Evolutionary conservation across 2,888 invertebrate genomes (phyloP), one percentile per base, ranked within the genome.

Genomic region (Callyntrura guangdongensis): DNA sequence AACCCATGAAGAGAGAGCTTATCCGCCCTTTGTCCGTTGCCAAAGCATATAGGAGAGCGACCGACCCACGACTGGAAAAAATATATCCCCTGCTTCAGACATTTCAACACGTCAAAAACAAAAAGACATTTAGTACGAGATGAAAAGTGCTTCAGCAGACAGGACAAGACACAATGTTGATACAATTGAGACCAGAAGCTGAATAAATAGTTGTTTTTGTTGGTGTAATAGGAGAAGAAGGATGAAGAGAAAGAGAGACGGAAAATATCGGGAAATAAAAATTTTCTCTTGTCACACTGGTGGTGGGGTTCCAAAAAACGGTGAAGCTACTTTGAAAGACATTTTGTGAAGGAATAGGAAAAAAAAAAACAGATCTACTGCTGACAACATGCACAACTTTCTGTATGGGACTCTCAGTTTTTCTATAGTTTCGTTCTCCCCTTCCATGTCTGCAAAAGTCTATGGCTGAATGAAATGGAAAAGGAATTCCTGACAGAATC

Each of bases 21-120:
- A 69, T 36, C 36, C 69, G 17, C 36, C 61, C 61, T 8, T 20
- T 20, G 17, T 61, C 61, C 69, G 14, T 27, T 36, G n/a, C 17
- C 36, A 72, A 3, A 14, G 25, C 25, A 53, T 22, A 49, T 27
- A 25, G 25, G 27, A 25, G 25, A 25, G 45, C n/a, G 45, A 25
- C 72, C n/a, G 45, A 36, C 22, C 20, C 36, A 36, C 36, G 36
- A 6, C 36, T n/a, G n/a, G n/a, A 36, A 36, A 36, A 36, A 77
- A 86, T 11, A 79, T 27, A 27, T 77, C 17, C 64, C 47, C 49
- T 25, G 22, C 11, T 53, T 61, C 47, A 77, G n/a, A 61, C 77
- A 61, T 84, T 89, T 89, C 89, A 84, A 36, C 89, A 77, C 84
- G 89, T 84, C 89, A 89, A n/a, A 77, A 89, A 89, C 89, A 89